Base-by-base conservation (phyloP, 2,888 invertebrate genomes). In the Athrips mouffetella region DNA sequence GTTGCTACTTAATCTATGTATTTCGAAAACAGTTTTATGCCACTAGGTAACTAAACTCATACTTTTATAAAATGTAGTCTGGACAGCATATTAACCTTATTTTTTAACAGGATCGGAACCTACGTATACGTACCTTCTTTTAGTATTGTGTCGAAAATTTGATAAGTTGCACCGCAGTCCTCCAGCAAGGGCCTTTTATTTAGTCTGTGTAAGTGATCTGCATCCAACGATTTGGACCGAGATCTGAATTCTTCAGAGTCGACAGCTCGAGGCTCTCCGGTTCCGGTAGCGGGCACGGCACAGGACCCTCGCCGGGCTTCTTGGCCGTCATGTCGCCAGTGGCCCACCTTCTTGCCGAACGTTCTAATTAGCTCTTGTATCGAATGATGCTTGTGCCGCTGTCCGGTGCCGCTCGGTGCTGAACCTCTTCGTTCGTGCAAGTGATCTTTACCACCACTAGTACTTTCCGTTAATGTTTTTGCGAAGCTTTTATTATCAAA, bases 141-240 rank as follows among this genome's bases (percentile, higher is more conserved):
- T 20, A 96, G 86, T 67, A 96, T 96, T 58, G 91, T 90, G 58
- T 96, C 94, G 75, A 92, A 96, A 65, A 96, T 95, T 71, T 92
- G 90, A 71, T 96, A 96, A 3, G 95, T 95, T 6, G 94, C 91
- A 45, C 93, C 95, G 70, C 95, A 94, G 70, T 96, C 95, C 52
- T 91, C 90, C n/a, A 92, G 81, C 50, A 90, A 79, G 51, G 89
- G 89, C 58, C 88, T 80, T 49, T 55, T 67, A 5, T 63, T 41
- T 35, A 73, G 51, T 58, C 68, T 72, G 33, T 89, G 76, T 44
- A 90, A 78, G 41, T 90, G 79, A 47, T 89, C 89, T 5, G 85
- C 90, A 72, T 95, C 96, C 59, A 95, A 84, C 42, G 95, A 95
- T 70, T 94, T 94, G 33, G 95, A 95, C 40, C 96, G 89, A 39